These are phyloP conservation scores for Lepisosteus osseus DNA, from an alignment of 2,113 vertebrate genomes.

Conservation along the genomic window DNA sequence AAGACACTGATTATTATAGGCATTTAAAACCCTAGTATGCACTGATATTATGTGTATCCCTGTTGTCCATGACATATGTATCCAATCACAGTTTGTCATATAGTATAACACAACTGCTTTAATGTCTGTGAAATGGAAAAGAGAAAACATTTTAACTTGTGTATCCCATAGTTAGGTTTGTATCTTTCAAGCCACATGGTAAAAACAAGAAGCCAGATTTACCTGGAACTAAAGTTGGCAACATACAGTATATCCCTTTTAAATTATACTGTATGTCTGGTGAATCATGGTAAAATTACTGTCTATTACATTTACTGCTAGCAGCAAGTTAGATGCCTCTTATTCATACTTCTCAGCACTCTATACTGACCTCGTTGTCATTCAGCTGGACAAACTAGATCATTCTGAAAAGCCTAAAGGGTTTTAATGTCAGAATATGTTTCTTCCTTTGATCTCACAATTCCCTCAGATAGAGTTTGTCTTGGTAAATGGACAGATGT, in stretches of 20 bases:
- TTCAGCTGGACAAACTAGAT: slow-evolving; percentile 1
- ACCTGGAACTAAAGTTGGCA: not conserved
- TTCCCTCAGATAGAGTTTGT: not conserved
- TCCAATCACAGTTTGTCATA: no score
- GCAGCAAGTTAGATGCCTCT: slow-evolving; percentile 5
- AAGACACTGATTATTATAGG: no score
- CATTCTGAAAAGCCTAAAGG: not conserved
- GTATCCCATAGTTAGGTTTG: no score
- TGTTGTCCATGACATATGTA: no score
- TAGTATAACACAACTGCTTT: no score
- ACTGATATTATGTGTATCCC: no score
- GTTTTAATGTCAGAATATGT: slow-evolving; percentile 13
- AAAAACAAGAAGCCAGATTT: not conserved
- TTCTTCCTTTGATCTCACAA: not conserved
- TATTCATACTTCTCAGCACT: slow-evolving; percentile 5
- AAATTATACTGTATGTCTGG: slow-evolving; percentile 19
- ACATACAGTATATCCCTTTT: not conserved
- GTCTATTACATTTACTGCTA: slow-evolving; percentile 17
- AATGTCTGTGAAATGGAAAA: no score
- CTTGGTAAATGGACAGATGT: not conserved
- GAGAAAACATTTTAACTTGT: no score
- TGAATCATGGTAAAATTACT: not conserved
- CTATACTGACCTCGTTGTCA: slow-evolving; percentile 9
- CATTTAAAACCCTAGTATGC: no score
- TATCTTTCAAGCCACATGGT: no score